Evolutionary conservation across 2,797 vertebrate species (phyloP).

Genomic region (Pangasius krempfi): DNA sequence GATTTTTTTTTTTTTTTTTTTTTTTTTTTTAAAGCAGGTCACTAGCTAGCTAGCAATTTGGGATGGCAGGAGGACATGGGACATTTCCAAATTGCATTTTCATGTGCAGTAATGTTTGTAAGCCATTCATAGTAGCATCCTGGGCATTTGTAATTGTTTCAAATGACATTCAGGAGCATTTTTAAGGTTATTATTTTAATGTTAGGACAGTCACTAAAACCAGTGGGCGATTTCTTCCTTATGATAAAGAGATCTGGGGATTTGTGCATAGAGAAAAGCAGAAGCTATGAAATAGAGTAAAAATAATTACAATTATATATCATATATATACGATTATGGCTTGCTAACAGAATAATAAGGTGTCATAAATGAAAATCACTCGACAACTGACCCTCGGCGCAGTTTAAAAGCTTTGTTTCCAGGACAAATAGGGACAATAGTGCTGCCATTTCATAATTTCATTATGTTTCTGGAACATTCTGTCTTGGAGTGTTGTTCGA

Average conservation of each 20-base stretch:
- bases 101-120: background rate
- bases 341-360: background rate
- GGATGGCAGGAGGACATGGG: background rate
- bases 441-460: slow-evolving; percentile 44
- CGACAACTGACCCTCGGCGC: slow-evolving; percentile 34
- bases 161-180: background rate
- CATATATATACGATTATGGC: background rate
- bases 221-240: background rate
- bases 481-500: slow-evolving; percentile 29
- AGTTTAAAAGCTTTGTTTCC: slow-evolving; percentile 33
- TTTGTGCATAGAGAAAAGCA: background rate
- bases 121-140: background rate
- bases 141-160: background rate
- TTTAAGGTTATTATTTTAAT: background rate
- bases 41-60: background rate
- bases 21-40: no score
- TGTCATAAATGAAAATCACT: slow-evolving; percentile 34
- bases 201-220: background rate
- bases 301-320: background rate
- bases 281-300: background rate
- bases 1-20: background rate
- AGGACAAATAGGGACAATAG: slow-evolving; percentile 31
- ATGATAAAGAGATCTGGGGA: background rate
- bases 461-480: slow-evolving; percentile 49
- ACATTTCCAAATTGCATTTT: background rate